These are phyloP conservation scores for Crotalus viridis DNA, from an alignment of 2,113 vertebrate species.

Conservation along the genomic window DNA sequence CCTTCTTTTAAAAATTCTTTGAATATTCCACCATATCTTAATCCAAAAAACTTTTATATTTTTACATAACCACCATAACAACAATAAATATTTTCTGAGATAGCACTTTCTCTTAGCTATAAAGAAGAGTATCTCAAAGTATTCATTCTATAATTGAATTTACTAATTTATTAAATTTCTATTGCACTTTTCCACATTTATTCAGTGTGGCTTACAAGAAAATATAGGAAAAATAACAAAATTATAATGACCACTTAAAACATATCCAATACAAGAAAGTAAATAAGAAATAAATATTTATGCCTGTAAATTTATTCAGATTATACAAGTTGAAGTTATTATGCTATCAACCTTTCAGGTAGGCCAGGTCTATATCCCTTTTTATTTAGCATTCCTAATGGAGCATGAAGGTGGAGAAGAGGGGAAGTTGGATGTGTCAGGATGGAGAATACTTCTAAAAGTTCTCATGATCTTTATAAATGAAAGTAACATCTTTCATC, in stretches of 20 bases:
- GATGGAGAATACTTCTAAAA: background rate
- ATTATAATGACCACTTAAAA: background rate
- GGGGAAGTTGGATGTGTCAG: background rate
- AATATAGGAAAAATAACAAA: background rate
- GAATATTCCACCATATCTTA: too few relatives aligned
- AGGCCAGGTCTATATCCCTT: background rate
- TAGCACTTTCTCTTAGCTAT: conserved; percentile 26
- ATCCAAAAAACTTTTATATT: too few relatives aligned
- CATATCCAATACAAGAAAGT: background rate
- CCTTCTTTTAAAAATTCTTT: too few relatives aligned
- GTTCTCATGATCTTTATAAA: background rate
- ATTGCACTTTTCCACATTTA: background rate
- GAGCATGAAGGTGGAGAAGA: background rate
- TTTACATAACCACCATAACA: too few relatives aligned
- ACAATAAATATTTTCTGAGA: conserved; percentile 45
- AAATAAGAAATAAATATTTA: background rate
- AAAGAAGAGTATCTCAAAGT: conserved; percentile 1
- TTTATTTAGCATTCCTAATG: background rate
- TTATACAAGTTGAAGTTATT: background rate
- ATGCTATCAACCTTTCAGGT: background rate
- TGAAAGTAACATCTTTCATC: background rate
- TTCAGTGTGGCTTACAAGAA: background rate
- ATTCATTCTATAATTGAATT: background rate
- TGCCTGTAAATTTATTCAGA: background rate
- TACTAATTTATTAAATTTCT: background rate